Conservation (phyloP, 2,113 vertebrate genomes). For the Sturnus vulgaris region DNA sequence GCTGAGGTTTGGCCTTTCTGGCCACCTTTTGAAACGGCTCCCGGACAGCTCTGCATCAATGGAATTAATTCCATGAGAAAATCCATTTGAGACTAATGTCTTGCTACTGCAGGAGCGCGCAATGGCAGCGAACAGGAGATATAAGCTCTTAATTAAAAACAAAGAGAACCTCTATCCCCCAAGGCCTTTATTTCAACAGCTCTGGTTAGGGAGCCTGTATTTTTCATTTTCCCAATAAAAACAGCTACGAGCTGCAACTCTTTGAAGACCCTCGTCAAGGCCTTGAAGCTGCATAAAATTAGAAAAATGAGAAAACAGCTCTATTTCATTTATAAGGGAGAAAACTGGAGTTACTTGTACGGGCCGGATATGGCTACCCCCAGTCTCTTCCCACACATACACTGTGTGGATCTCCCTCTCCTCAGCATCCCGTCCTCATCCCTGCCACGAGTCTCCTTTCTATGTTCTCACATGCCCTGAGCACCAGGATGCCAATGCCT, state of each 20-base stretch:
- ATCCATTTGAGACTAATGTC: not conserved
- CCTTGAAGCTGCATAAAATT: slow-evolving; percentile 4
- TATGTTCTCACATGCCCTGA: not conserved
- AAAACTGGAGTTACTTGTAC: not conserved
- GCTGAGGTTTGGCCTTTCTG: slow-evolving; percentile 22
- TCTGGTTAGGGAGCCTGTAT: slow-evolving; percentile 6
- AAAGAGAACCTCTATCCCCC: slow-evolving; percentile 39
- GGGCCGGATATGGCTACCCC: not conserved
- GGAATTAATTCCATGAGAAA: slow-evolving; percentile 23
- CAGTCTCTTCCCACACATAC: rapidly evolving
- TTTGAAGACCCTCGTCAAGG: slow-evolving; percentile 3
- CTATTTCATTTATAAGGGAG: not conserved
- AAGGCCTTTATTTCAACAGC: slow-evolving; percentile 21
- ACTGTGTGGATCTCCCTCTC: not conserved
- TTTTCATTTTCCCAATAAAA: slow-evolving; percentile 32
- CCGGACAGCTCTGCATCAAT: slow-evolving; percentile 2
- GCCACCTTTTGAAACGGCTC: not conserved
- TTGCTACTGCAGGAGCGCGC: not conserved
- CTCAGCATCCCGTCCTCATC: not conserved
- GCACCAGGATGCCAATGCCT: not conserved
- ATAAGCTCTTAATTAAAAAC: slow-evolving; percentile 60
- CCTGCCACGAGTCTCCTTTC: not conserved
- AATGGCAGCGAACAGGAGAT: not conserved
- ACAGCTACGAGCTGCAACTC: not conserved
- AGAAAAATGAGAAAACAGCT: not conserved